Conservation (phyloP, 2,797 vertebrate species). For the Dendrocincla tyrannina region DNA sequence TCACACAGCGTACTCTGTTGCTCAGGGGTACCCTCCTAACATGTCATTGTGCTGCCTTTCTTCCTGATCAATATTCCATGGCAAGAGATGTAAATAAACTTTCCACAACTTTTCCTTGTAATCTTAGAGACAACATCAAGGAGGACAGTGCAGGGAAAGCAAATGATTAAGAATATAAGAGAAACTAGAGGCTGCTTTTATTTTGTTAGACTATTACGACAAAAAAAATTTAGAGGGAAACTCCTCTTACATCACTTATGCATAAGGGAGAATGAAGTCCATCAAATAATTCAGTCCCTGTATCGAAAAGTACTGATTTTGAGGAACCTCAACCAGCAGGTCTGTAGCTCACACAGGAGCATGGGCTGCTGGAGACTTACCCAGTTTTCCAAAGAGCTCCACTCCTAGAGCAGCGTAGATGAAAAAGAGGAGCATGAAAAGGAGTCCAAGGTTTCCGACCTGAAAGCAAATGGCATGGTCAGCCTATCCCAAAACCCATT, state of each 20-base stretch:
- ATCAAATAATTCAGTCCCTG: background rate
- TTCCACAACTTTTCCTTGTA: background rate
- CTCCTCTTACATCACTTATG: background rate
- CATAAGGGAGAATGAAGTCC: background rate
- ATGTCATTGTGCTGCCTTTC: background rate
- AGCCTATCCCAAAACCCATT: background rate
- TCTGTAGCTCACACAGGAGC: background rate
- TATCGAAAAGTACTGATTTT: background rate
- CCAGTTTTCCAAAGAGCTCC: slow-evolving; percentile 96
- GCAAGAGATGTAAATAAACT: background rate
- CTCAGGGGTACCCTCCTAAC: background rate
- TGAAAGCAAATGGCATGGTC: slow-evolving; percentile 59
- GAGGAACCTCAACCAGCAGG: background rate
- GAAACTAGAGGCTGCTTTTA: background rate
- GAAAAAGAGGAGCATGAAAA: slow-evolving; percentile 99
- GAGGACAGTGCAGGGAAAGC: background rate
- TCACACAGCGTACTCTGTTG: background rate
- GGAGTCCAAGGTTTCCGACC: slow-evolving; percentile 98
- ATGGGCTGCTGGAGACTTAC: slow-evolving; percentile 75
- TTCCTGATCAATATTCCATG: background rate
- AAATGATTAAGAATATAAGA: background rate
- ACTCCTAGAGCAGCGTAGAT: slow-evolving; percentile 98
- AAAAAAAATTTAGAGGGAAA: background rate
- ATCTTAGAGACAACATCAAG: background rate
- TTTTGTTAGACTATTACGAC: background rate